A percentile compares a stretch with the other conserved stretches of the same genome.
Evolutionary conservation across 1,140 invertebrate genomes (phyloP).

Genomic region (Drosophila ficusphila): DNA sequence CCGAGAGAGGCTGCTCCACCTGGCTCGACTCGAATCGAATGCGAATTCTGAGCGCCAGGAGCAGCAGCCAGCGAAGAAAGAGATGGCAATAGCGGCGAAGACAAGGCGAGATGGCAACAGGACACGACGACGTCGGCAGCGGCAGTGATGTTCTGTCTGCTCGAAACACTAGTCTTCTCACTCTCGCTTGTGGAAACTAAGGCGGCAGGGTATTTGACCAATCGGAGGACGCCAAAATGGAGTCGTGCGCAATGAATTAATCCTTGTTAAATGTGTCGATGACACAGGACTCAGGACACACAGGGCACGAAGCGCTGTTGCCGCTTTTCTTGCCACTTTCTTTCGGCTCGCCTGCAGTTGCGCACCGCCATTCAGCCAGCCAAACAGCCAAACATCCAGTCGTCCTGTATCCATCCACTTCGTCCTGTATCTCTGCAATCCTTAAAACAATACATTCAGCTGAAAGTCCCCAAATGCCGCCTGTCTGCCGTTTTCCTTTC

Average conservation of each 20-base stretch:
- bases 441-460: slow-evolving; percentile 77
- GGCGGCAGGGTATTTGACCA: slow-evolving; percentile 27
- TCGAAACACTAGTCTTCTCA: slow-evolving; percentile 27
- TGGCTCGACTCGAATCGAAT: slow-evolving; percentile 12
- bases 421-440: slow-evolving; percentile 27
- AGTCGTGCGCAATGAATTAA: slow-evolving; percentile 81
- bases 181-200: slow-evolving; percentile 12
- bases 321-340: slow-evolving; percentile 60
- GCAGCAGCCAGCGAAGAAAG: background rate
- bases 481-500: slow-evolving; percentile 7
- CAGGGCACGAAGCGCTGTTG: slow-evolving; percentile 55
- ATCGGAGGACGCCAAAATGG: slow-evolving; percentile 58
- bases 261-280: slow-evolving; percentile 77
- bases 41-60: slow-evolving; percentile 1
- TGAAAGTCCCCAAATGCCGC: slow-evolving; percentile 62
- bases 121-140: background rate
- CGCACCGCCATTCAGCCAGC: slow-evolving; percentile 1
- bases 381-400: background rate
- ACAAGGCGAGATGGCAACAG: background rate
- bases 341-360: slow-evolving; percentile 48
- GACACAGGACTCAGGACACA: slow-evolving; percentile 19
- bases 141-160: slow-evolving; percentile 13
- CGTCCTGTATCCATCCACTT: background rate
- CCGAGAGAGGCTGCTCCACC: slow-evolving; percentile 21
- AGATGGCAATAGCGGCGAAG: background rate